These are phyloP conservation scores for Lapara coniferarum DNA, from an alignment of 2,888 invertebrate genomes.

Conservation along the genomic window DNA sequence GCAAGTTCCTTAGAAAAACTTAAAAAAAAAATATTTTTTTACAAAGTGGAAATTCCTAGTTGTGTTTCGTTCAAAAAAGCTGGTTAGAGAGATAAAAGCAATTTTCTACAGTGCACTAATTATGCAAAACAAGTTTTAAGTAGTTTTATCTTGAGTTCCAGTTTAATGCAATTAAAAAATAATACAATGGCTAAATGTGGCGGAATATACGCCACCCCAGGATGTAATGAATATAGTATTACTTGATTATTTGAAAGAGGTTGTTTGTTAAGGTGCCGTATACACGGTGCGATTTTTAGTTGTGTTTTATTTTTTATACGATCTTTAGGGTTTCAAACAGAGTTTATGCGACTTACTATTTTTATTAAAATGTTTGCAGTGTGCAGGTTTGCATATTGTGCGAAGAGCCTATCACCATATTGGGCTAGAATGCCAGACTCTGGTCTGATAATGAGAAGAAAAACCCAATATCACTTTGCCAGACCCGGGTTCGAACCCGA, in stretches of 20 bases:
- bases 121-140: constrained; percentile 22
- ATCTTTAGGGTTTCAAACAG: no score
- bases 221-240: background rate
- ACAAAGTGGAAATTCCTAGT: constrained; percentile 2
- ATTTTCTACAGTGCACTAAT: constrained; percentile 24
- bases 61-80: constrained; percentile 3
- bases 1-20: background rate
- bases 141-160: constrained; percentile 14
- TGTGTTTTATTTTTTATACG: no score
- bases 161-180: constrained; percentile 21
- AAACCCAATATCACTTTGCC: no score
- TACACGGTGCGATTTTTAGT: background rate
- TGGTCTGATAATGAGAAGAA: background rate
- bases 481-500: no score
- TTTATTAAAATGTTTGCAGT: no score
- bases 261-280: background rate
- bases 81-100: constrained; percentile 21
- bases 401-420: background rate
- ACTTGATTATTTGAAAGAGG: background rate
- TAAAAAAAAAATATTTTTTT: background rate
- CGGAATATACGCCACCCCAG: background rate
- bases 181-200: constrained; percentile 10
- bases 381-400: no score
- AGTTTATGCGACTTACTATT: no score
- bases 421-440: background rate